phyloP scores from a whole-genome alignment of 2,888 invertebrate genomes.

The Hydriomena furcata region DNA sequence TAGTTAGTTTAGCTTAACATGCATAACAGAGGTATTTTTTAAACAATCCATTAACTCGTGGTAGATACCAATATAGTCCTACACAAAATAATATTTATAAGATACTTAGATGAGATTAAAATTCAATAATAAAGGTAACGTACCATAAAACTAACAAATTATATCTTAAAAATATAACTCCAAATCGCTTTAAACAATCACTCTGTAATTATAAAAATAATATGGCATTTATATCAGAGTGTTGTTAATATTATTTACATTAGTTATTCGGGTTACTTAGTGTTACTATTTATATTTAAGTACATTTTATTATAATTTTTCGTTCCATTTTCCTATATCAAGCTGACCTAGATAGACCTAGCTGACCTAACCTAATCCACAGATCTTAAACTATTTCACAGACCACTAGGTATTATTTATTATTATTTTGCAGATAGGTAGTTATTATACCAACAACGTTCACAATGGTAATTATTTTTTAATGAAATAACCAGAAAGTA shows the following conservation, averaged over 20 bases:
- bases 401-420: too few relatives aligned
- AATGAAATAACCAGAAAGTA: too few relatives aligned
- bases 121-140: constrained; percentile 24
- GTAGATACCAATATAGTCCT: too few relatives aligned
- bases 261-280: constrained; percentile 35
- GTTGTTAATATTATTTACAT: constrained; percentile 57
- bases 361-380: too few relatives aligned
- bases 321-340: background rate
- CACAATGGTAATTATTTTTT: too few relatives aligned
- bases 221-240: constrained; percentile 75
- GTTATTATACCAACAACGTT: too few relatives aligned
- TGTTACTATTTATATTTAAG: constrained; percentile 45
- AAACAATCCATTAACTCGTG: too few relatives aligned
- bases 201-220: constrained; percentile 55
- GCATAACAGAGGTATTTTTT: too few relatives aligned
- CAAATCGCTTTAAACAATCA: constrained; percentile 1
- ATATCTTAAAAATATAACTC: constrained; percentile 12
- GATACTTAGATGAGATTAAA: constrained; percentile 14
- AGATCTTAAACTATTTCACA: too few relatives aligned
- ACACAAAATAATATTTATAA: background rate
- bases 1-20: too few relatives aligned
- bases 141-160: constrained; percentile 19
- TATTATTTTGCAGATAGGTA: too few relatives aligned
- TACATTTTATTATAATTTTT: constrained; percentile 22
- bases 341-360: background rate